These are phyloP conservation scores for Scrobipalpa costella DNA, from an alignment of 2,888 invertebrate genomes.

Conservation along the genomic window DNA sequence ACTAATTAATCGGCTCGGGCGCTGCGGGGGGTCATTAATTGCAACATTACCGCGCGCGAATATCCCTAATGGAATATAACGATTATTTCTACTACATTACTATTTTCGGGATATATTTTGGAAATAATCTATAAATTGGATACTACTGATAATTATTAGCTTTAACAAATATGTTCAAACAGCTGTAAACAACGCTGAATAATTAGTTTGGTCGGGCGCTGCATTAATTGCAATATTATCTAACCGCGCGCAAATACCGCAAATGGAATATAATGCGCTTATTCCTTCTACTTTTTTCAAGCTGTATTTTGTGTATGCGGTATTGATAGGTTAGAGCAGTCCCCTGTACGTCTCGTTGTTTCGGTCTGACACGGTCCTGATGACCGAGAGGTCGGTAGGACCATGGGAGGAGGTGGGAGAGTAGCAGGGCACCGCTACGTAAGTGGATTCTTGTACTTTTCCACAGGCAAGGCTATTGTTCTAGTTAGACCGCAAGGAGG, in stretches of 20 bases:
- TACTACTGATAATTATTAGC: neutral
- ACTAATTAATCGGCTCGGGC: slow-evolving; percentile 11
- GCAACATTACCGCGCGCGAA: neutral
- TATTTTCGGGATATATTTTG: too few species aligned
- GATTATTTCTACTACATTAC: neutral
- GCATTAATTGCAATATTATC: slow-evolving; percentile 19
- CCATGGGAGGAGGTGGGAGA: too few species aligned
- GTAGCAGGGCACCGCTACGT: neutral
- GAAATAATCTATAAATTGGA: too few species aligned
- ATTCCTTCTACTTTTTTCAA: neutral
- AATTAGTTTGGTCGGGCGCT: slow-evolving; percentile 12
- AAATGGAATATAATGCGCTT: slow-evolving; percentile 4
- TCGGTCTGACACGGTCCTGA: too few species aligned
- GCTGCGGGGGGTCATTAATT: slow-evolving; percentile 17
- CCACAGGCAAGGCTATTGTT: too few species aligned
- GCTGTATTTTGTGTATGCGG: neutral
- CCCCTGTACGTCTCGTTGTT: too few species aligned
- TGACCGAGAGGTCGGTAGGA: too few species aligned
- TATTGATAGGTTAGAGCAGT: neutral
- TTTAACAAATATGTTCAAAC: slow-evolving; percentile 16
- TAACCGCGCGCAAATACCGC: neutral
- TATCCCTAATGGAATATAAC: neutral
- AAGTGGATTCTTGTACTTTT: too few species aligned
- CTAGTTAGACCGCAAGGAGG: too few species aligned
- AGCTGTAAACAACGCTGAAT: slow-evolving; percentile 15